Base-by-base conservation (phyloP, 2,113 vertebrate species). In the Leptodactylus fuscus region DNA sequence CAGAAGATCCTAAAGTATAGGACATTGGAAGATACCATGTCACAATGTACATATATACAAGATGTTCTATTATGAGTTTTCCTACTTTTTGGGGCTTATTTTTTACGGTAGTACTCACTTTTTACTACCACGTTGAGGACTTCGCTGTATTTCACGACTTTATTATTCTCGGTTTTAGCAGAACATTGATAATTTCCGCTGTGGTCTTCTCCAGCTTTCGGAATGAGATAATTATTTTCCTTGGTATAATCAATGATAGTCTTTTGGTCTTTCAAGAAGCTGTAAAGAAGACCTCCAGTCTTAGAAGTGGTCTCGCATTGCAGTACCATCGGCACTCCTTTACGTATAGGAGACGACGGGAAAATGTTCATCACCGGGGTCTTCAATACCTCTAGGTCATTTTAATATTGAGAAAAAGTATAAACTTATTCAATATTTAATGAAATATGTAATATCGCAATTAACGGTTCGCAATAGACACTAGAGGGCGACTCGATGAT, bases 121-220 rank as follows among this genome's bases (percentile, higher is more conserved):
- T 20, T 18, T 20, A 76, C 73, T 8, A 32, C 24, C 7, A 76
- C 13, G 8, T 29, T 5, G 24, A 75, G 0, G n/a, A 16, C 46
- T 4, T 16, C 6, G 24, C 73, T 76, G n/a, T 49, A 49, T 20
- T 76, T 76, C 6, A 32, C 4, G 29, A 29, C 13, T 15, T 20
- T 76, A 20, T 29, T 16, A 51, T 76, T 32, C 8, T 4, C 8
- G 11, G 46, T 0, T 49, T 20, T 48, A 16, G 24, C 10, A 2
- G 73, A 32, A 4, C 73, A 76, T 32, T 34, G 24, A 51, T 76
- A 76, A 10, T 32, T 51, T 76, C 73, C 73, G 27, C 24, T 51
- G 73, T 76, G 24, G 4, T 48, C n/a, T 2, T 51, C 73, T 29
- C 11, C 24, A 20, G 27, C 44, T 1, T 5, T 24, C 29, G 15